Conservation (phyloP, 2,797 vertebrate species). For the Thamnophis elegans region DNA sequence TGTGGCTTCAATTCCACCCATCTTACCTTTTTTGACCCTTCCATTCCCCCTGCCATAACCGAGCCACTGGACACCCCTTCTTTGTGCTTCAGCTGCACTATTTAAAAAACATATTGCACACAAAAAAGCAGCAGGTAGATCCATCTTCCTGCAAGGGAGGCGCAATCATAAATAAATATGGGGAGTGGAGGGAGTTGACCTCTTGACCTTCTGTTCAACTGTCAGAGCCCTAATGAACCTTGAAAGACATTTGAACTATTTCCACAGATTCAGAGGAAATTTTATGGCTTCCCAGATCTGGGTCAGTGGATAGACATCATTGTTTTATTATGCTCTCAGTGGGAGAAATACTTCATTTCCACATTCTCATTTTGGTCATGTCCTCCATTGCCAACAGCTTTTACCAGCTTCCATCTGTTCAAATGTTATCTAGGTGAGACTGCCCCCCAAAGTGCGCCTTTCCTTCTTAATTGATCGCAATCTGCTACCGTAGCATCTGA, state of each 20-base stretch:
- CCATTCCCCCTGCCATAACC: background rate
- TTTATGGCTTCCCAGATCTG: background rate
- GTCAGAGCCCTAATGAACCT: background rate
- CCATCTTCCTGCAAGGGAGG: background rate
- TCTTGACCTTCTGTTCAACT: background rate
- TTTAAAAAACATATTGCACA: background rate
- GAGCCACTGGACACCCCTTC: background rate
- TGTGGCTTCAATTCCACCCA: background rate
- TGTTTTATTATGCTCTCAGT: background rate
- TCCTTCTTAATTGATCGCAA: background rate
- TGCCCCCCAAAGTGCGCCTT: constrained; percentile 4
- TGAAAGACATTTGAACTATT: accelerated
- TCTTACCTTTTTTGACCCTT: background rate
- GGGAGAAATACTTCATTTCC: constrained; percentile 25
- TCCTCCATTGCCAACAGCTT: constrained; percentile 40
- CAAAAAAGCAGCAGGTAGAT: background rate
- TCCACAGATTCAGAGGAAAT: accelerated
- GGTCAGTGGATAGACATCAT: background rate
- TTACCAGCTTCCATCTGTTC: constrained; percentile 46
- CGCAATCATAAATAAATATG: background rate
- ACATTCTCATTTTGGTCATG: constrained; percentile 55
- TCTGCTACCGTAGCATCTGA: background rate
- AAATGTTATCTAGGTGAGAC: constrained; percentile 49
- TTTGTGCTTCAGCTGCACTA: background rate
- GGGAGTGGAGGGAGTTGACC: no score